These are phyloP conservation scores for Grammomys dolichurus DNA, from an alignment of 2,113 vertebrate species.

Conservation along the genomic window DNA sequence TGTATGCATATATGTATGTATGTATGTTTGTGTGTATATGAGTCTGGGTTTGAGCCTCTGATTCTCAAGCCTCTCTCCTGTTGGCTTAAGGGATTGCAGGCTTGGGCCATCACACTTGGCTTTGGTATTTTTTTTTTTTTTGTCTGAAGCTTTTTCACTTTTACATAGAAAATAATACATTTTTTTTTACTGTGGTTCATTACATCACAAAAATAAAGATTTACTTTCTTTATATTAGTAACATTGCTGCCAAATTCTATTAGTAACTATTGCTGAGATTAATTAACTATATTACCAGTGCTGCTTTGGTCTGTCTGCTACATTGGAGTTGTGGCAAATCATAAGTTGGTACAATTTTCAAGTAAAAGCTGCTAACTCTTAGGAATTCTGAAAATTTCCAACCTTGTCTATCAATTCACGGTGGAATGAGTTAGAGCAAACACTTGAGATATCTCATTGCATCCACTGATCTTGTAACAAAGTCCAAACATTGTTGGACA, in stretches of 20 bases:
- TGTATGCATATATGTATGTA: neutral
- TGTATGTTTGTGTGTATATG: neutral
- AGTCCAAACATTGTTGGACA: neutral
- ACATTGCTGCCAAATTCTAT: constrained; percentile 30
- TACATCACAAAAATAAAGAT: neutral
- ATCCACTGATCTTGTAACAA: neutral
- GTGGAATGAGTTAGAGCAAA: neutral
- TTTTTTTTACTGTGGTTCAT: constrained; percentile 66
- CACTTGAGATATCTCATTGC: neutral
- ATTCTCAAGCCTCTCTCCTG: neutral
- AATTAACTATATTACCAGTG: constrained; percentile 35
- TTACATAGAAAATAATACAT: constrained; percentile 46
- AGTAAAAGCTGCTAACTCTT: neutral
- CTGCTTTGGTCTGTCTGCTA: neutral
- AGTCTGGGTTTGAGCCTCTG: neutral
- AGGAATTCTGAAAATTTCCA: neutral
- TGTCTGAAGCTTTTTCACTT: neutral
- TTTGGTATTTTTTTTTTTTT: constrained; percentile 35
- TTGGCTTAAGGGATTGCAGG: neutral
- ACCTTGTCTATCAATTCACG: neutral
- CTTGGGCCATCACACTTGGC: too few species aligned
- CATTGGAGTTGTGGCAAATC: neutral
- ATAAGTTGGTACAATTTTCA: neutral
- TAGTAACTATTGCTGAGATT: constrained; percentile 56
- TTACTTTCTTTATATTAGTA: constrained; percentile 42